A percentile compares a stretch with the other conserved stretches of the same genome.
These are phyloP conservation scores for Cryptocheilus praepositus DNA, from an alignment of 2,888 invertebrate genomes.

Conservation along the genomic window DNA sequence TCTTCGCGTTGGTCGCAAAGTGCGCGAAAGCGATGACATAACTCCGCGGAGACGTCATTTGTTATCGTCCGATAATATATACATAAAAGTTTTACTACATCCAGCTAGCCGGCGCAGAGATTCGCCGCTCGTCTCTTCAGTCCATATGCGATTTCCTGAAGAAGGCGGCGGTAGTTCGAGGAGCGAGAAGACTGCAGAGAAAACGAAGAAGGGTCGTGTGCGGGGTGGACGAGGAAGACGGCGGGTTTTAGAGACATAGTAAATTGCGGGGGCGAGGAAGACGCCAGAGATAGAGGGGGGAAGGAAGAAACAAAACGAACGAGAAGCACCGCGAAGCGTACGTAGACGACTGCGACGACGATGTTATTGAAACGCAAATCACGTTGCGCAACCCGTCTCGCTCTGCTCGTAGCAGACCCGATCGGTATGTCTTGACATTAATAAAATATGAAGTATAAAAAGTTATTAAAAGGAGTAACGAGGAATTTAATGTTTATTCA, in stretches of 20 bases:
- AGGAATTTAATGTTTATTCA: slow-evolving; percentile 70
- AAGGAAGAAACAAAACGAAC: slow-evolving; percentile 30
- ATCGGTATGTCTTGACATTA: slow-evolving; percentile 68
- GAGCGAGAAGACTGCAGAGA: background rate
- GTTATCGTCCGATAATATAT: slow-evolving; percentile 68
- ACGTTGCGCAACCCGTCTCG: slow-evolving; percentile 66
- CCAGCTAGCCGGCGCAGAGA: slow-evolving; percentile 36
- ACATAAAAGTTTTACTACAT: slow-evolving; percentile 66
- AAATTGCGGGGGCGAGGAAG: slow-evolving; percentile 12
- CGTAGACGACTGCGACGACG: slow-evolving; percentile 36
- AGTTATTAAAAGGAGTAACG: slow-evolving; percentile 68
- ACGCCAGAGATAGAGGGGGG: slow-evolving; percentile 25
- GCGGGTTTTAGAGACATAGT: slow-evolving; percentile 1
- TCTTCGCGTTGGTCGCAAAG: background rate
- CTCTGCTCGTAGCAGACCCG: slow-evolving; percentile 48
- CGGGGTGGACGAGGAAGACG: slow-evolving; percentile 16
- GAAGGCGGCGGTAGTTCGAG: background rate
- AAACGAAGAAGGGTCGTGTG: slow-evolving; percentile 7
- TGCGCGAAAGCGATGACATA: slow-evolving; percentile 21
- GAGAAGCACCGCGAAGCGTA: slow-evolving; percentile 36
- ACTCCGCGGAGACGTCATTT: slow-evolving; percentile 55
- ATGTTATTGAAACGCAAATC: slow-evolving; percentile 72
- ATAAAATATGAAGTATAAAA: slow-evolving; percentile 71
- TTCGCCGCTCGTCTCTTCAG: background rate
- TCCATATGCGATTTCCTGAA: background rate